Evolutionary conservation across 2,888 invertebrate species (phyloP).

Genomic region (Andrena haemorrhoa): DNA sequence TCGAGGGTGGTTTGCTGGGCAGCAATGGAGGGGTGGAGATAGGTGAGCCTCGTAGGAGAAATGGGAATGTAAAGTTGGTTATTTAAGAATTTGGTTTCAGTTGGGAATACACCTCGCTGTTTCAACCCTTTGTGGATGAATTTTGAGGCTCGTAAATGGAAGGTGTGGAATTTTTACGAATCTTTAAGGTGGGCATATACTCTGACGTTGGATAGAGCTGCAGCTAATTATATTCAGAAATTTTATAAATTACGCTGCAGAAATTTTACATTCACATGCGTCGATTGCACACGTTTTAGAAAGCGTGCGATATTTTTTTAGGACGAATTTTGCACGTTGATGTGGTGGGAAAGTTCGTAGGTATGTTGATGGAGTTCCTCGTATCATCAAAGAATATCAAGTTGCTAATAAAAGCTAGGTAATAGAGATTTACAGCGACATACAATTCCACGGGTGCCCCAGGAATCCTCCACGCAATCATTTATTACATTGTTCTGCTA

Average conservation of each 20-base stretch:
- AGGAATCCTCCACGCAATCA: constrained; percentile 44
- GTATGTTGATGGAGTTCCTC: too few species aligned
- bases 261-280: too few species aligned
- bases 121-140: not conserved
- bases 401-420: constrained; percentile 6
- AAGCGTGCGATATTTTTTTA: too few species aligned
- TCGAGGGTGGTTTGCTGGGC: not conserved
- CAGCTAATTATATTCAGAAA: too few species aligned
- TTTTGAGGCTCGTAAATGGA: not conserved
- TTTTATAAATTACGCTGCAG: too few species aligned
- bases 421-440: constrained; percentile 36
- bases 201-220: too few species aligned
- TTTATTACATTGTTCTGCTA: constrained; percentile 63
- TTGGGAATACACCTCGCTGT: not conserved
- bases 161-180: too few species aligned
- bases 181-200: too few species aligned
- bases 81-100: not conserved
- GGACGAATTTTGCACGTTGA: too few species aligned
- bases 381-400: not conserved
- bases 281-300: too few species aligned
- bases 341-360: too few species aligned
- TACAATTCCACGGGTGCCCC: constrained; percentile 3
- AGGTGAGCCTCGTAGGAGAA: not conserved
- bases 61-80: not conserved
- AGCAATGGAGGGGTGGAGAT: not conserved